Evolutionary conservation across 2,888 invertebrate species (phyloP).

Genomic region (Agriopis leucophaearia): DNA sequence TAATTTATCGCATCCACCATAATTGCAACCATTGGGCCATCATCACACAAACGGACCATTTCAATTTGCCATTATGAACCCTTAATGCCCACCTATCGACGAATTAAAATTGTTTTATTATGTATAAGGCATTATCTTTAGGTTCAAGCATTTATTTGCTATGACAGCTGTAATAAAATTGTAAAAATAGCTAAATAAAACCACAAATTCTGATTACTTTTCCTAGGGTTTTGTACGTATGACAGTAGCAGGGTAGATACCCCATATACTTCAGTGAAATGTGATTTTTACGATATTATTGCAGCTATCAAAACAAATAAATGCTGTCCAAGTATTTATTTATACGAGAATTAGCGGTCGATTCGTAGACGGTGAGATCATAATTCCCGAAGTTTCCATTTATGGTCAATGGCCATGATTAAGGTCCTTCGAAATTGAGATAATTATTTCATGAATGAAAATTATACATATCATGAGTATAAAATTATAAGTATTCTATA

Average conservation of each 20-base stretch:
- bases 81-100: slow-evolving; percentile 52
- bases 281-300: no score
- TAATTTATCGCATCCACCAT: slow-evolving; percentile 81
- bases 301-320: no score
- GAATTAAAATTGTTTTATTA: slow-evolving; percentile 43
- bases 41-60: slow-evolving; percentile 63
- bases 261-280: no score
- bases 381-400: slow-evolving; percentile 34
- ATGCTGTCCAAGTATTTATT: no score
- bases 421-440: background rate
- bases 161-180: no score
- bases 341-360: no score
- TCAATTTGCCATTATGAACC: slow-evolving; percentile 80
- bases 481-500: no score
- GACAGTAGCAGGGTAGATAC: no score
- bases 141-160: no score
- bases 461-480: background rate
- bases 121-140: slow-evolving; percentile 25
- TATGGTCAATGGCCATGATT: slow-evolving; percentile 2
- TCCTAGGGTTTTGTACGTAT: no score
- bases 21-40: slow-evolving; percentile 71
- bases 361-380: slow-evolving; percentile 28
- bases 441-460: background rate
- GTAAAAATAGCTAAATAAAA: no score
- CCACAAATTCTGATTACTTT: no score